Evolutionary conservation across 2,797 vertebrate species (phyloP).

Genomic region (Channallabes apus): DNA sequence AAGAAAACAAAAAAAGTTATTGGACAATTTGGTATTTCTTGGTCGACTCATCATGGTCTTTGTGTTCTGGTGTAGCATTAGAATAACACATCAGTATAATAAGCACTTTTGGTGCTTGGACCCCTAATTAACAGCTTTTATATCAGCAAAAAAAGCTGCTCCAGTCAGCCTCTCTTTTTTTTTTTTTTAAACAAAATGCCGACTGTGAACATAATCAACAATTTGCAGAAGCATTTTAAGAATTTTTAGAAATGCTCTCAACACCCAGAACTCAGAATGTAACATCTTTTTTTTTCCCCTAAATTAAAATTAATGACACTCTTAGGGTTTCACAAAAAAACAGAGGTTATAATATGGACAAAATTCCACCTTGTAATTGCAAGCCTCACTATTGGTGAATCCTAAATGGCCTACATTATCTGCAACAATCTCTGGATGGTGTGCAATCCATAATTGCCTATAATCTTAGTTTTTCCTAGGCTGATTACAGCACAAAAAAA

Average conservation of each 20-base stretch:
- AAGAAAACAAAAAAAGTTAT: too few relatives aligned
- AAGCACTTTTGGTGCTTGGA: background rate
- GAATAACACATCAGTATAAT: background rate
- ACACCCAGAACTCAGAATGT: background rate
- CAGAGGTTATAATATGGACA: background rate
- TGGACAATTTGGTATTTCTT: background rate
- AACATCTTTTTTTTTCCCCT: background rate
- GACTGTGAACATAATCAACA: background rate
- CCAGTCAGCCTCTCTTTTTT: background rate
- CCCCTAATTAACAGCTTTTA: constrained; percentile 1
- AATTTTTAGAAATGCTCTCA: background rate
- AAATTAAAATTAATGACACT: background rate
- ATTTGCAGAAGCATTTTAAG: background rate
- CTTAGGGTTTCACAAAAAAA: background rate
- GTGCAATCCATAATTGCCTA: background rate
- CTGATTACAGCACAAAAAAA: background rate
- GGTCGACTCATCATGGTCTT: background rate
- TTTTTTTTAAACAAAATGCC: background rate
- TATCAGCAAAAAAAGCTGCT: constrained; percentile 4
- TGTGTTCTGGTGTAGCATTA: background rate
- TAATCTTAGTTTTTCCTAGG: background rate
- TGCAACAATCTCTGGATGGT: background rate
- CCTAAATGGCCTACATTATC: background rate
- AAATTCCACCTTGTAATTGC: background rate
- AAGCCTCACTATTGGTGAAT: background rate